A percentile compares a stretch with the other conserved stretches of the same genome.
phyloP scores from a whole-genome alignment of 2,113 vertebrate species.

The Periophthalmus modestus region DNA sequence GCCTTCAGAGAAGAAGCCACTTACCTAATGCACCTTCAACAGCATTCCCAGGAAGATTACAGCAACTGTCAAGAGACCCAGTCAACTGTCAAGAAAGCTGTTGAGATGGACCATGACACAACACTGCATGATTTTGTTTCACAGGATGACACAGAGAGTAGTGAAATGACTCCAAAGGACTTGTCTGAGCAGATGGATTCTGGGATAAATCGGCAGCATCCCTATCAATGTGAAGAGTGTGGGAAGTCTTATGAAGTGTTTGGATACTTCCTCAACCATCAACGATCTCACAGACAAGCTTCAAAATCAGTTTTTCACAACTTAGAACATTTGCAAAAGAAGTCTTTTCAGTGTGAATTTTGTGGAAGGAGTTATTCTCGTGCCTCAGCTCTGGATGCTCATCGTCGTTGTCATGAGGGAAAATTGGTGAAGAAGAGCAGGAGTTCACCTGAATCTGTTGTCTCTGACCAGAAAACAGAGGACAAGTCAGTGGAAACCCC shows the following conservation, averaged over 20 bases:
- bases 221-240: conserved; percentile 75
- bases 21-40: conserved; percentile 63
- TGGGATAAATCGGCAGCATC: conserved; percentile 48
- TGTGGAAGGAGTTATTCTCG: conserved; percentile 80
- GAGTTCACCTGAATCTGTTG: conserved; percentile 36
- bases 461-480: conserved; percentile 17
- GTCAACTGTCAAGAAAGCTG: conserved; percentile 19
- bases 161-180: conserved; percentile 22
- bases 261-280: conserved; percentile 78
- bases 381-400: conserved; percentile 80
- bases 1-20: conserved; percentile 66
- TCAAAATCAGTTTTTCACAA: conserved; percentile 77
- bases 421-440: conserved; percentile 74
- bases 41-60: conserved; percentile 65
- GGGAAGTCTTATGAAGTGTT: conserved; percentile 70
- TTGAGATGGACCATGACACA: not conserved
- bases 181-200: conserved; percentile 5
- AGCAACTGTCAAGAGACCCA: conserved; percentile 50
- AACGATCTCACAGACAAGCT: conserved; percentile 73
- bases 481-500: conserved; percentile 40
- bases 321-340: conserved; percentile 77
- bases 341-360: conserved; percentile 76
- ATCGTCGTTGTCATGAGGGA: conserved; percentile 78
- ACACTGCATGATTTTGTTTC: conserved; percentile 44
- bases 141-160: conserved; percentile 56